Percentiles rank a stretch among this genome's conserved stretches.
phyloP scores from a whole-genome alignment of 2,888 invertebrate genomes.

The Vesta saturnalis region DNA sequence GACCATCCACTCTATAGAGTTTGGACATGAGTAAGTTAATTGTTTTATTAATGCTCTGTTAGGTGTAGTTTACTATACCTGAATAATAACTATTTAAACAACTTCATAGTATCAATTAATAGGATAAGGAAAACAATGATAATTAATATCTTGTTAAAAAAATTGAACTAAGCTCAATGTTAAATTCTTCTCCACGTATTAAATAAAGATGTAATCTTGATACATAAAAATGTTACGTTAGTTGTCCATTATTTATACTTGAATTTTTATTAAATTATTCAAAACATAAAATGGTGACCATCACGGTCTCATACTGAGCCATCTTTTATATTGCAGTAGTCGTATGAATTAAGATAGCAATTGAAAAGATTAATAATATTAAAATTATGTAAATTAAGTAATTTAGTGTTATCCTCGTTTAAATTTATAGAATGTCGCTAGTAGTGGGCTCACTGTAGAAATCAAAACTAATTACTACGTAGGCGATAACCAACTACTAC shows the following conservation, averaged over 20 bases:
- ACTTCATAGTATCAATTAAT: no score
- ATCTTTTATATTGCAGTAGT: not conserved
- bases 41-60: no score
- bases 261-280: slow-evolving; percentile 5
- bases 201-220: not conserved
- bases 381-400: slow-evolving; percentile 4
- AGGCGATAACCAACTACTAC: not conserved
- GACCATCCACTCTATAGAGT: no score
- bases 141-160: no score
- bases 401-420: not conserved
- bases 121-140: no score
- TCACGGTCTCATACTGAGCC: slow-evolving; percentile 10
- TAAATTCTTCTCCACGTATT: not conserved
- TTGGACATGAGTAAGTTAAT: no score
- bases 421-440: not conserved
- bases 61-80: no score
- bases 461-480: slow-evolving; percentile 4
- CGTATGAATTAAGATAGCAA: not conserved
- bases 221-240: not conserved
- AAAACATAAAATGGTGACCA: slow-evolving; percentile 3
- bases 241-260: not conserved
- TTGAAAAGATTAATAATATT: slow-evolving; percentile 8
- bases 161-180: no score
- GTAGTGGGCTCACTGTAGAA: not conserved
- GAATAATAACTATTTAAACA: no score